Evolutionary conservation across 2,113 vertebrate genomes (phyloP).

Genomic region (Limnothrissa miodon): DNA sequence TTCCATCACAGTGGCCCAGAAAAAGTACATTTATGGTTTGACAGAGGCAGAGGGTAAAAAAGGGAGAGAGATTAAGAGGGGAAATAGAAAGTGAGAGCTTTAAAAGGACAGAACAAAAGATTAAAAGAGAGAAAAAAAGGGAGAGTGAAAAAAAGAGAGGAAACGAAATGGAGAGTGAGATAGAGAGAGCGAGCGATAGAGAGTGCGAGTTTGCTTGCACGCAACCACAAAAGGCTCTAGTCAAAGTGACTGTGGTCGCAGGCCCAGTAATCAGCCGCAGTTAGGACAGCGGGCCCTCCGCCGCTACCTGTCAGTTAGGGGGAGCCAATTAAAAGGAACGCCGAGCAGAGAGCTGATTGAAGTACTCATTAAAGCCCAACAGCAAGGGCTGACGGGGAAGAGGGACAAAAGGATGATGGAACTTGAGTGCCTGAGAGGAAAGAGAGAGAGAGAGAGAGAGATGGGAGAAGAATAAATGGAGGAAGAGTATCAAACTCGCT

Average conservation of each 20-base stretch:
- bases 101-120: neutral
- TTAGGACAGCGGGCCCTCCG: neutral
- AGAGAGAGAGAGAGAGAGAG: neutral
- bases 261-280: neutral
- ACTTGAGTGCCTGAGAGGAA: neutral
- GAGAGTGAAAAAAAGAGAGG: neutral
- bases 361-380: neutral
- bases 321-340: neutral
- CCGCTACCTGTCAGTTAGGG: neutral
- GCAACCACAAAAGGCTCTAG: neutral
- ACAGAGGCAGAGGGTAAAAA: neutral
- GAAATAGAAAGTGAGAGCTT: neutral
- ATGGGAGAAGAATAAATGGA: neutral
- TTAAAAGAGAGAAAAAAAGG: neutral
- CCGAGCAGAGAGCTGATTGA: neutral
- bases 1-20: neutral
- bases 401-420: neutral
- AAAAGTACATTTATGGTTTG: constrained; percentile 12
- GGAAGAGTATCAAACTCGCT: neutral
- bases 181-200: neutral
- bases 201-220: neutral
- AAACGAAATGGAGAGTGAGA: neutral
- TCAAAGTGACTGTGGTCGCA: neutral
- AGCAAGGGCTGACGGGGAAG: neutral
- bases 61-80: neutral